Base-by-base conservation (phyloP, 2,888 invertebrate genomes). In the Drosophila siamana region DNA sequence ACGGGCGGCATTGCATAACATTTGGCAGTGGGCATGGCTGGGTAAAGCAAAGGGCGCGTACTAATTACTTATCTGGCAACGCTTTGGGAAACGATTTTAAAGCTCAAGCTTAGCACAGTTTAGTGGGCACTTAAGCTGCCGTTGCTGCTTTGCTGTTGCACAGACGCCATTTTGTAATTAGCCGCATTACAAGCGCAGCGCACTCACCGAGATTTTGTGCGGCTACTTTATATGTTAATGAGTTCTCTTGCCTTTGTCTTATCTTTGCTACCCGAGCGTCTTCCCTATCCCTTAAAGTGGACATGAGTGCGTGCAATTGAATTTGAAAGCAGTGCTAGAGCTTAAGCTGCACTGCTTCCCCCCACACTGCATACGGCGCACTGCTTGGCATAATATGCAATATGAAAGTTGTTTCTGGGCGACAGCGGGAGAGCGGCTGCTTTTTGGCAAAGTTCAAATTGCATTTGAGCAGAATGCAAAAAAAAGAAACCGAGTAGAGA, bases 211-310 rank as follows among this genome's bases (percentile, higher is more conserved):
- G 70, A 82, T 82, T 66, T 61, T 51, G 33, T 62, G 78, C 66
- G 78, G 78, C 89, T 78, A 77, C 82, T 88, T 89, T 89, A 85
- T 87, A 83, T 83, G 82, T 85, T 83, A 83, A 83, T 83, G 82
- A 89, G 88, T 82, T 83, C 87, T 80, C 62, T 72, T 78, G 67
- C 68, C 69, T 60, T 65, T 77, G 47, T 57, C 80, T 65, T 65
- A 66, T 64, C 61, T 73, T 73, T 55, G 66, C 43, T 7, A 15
- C 5, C 47, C 11, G 4, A 1, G 41, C 22, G 24, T n/a, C 4
- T 13, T n/a, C 4, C 16, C 38, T 13, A 11, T 5, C 22, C 30
- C 16, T 3, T 3, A 41, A 1, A 48, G 43, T 73, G 78, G 74
- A 78, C 78, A 73, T 74, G 62, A 62, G 56, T 54, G 57, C 74